phyloP scores from a whole-genome alignment of 1,140 invertebrate genomes.

The Philaenus spumarius region DNA sequence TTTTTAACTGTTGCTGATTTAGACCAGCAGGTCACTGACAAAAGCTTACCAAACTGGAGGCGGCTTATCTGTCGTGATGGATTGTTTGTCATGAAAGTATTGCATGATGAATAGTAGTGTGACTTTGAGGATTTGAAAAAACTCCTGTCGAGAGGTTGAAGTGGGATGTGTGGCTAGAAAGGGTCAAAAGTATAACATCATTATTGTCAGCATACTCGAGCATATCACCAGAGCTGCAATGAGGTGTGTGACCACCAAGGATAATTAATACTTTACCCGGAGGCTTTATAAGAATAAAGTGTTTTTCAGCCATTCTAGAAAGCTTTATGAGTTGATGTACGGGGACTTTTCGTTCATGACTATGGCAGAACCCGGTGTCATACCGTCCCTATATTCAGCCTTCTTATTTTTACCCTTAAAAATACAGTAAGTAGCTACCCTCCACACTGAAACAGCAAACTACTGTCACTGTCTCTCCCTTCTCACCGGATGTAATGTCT shows the following conservation, averaged over 20 bases:
- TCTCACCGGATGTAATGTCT: conserved; percentile 26
- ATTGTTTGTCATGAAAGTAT: conserved; percentile 2
- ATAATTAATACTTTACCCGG: no score
- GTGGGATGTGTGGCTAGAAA: conserved; percentile 33
- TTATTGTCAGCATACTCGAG: conserved; percentile 29
- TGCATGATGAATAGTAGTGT: background rate
- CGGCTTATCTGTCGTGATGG: background rate
- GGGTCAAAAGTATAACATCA: conserved; percentile 30
- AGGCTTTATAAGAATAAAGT: no score
- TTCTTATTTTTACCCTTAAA: conserved; percentile 29
- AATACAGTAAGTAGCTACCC: conserved; percentile 26
- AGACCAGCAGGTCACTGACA: background rate
- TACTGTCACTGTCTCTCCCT: conserved; percentile 30
- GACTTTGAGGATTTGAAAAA: conserved; percentile 33
- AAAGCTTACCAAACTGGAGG: conserved; percentile 2
- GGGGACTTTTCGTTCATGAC: no score
- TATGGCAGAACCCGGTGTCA: conserved; percentile 32
- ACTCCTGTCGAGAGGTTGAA: conserved; percentile 31
- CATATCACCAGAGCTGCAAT: conserved; percentile 25
- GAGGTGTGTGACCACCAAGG: conserved; percentile 28
- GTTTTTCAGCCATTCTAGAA: conserved; percentile 37
- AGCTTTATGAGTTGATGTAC: conserved; percentile 36
- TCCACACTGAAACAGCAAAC: conserved; percentile 29
- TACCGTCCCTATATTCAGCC: conserved; percentile 28
- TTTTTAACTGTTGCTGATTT: conserved; percentile 11